Evolutionary conservation across 2,797 vertebrate genomes (phyloP).

Genomic region (Xenops minutus): DNA sequence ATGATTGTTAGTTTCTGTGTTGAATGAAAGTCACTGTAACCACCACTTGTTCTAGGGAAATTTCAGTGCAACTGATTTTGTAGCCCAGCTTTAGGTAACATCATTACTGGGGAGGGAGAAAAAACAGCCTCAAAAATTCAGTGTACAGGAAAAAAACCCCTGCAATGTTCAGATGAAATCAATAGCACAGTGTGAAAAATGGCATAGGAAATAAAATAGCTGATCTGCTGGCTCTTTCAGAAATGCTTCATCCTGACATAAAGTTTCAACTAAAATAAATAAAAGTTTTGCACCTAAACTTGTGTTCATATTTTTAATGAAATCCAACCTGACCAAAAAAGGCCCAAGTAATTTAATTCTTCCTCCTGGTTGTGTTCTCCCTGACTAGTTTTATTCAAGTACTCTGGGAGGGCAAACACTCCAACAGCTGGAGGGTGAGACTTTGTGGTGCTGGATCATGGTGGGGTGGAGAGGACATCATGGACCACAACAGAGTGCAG

Average conservation of each 20-base stretch:
- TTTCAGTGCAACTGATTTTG: background rate
- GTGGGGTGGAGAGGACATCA: background rate
- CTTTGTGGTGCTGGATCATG: accelerated
- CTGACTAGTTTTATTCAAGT: background rate
- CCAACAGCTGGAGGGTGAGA: accelerated
- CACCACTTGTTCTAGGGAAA: background rate
- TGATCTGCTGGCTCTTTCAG: background rate
- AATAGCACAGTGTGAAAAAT: conserved; percentile 16
- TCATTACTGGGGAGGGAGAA: background rate
- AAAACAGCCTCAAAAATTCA: background rate
- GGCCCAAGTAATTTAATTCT: background rate
- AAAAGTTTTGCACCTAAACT: background rate
- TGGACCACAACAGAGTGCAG: background rate
- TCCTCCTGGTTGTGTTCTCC: background rate
- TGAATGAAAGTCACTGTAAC: conserved; percentile 38
- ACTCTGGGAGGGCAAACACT: background rate
- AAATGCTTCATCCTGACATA: background rate
- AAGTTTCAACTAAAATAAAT: background rate
- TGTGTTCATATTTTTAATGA: background rate
- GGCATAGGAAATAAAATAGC: background rate
- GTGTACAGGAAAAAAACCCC: conserved; percentile 12
- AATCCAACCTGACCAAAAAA: background rate
- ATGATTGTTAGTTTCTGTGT: conserved; percentile 34
- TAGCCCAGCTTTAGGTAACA: background rate
- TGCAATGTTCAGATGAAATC: conserved; percentile 20